A percentile compares a stretch with the other conserved stretches of the same genome.
These are phyloP conservation scores for Melitaea athalia DNA, from an alignment of 2,888 invertebrate species.

Conservation along the genomic window DNA sequence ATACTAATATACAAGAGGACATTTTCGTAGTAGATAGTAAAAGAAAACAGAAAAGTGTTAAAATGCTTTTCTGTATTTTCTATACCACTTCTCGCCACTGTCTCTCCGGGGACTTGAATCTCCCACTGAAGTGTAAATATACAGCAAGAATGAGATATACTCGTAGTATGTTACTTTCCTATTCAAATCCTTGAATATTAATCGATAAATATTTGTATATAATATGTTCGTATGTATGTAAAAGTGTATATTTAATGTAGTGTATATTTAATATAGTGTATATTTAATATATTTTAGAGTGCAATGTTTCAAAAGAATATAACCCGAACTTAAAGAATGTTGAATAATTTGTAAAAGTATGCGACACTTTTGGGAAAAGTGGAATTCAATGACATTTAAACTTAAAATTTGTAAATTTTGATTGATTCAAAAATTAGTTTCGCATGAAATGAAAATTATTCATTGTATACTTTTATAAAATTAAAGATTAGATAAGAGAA, in stretches of 20 bases:
- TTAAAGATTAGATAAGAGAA: not conserved
- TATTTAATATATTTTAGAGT: too few relatives aligned
- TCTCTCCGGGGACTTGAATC: constrained; percentile 55
- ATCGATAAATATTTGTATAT: not conserved
- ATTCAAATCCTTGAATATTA: constrained; percentile 6
- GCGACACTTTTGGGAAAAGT: too few relatives aligned
- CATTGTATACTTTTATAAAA: not conserved
- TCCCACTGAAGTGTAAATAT: constrained; percentile 59
- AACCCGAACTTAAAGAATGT: too few relatives aligned
- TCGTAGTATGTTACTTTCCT: constrained; percentile 23
- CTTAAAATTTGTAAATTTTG: too few relatives aligned
- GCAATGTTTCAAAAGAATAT: too few relatives aligned
- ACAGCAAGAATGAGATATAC: constrained; percentile 53
- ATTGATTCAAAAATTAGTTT: too few relatives aligned
- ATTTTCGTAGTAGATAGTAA: constrained; percentile 45
- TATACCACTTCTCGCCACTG: constrained; percentile 55
- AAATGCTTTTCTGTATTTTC: constrained; percentile 49
- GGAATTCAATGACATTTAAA: too few relatives aligned
- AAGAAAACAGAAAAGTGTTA: constrained; percentile 46
- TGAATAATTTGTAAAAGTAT: too few relatives aligned
- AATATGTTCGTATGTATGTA: not conserved
- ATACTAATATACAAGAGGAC: constrained; percentile 45
- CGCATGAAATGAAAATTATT: too few relatives aligned
- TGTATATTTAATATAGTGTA: too few relatives aligned
- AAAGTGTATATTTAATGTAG: not conserved